These are phyloP conservation scores for Bovichtus variegatus DNA, from an alignment of 2,797 vertebrate genomes.

Conservation along the genomic window DNA sequence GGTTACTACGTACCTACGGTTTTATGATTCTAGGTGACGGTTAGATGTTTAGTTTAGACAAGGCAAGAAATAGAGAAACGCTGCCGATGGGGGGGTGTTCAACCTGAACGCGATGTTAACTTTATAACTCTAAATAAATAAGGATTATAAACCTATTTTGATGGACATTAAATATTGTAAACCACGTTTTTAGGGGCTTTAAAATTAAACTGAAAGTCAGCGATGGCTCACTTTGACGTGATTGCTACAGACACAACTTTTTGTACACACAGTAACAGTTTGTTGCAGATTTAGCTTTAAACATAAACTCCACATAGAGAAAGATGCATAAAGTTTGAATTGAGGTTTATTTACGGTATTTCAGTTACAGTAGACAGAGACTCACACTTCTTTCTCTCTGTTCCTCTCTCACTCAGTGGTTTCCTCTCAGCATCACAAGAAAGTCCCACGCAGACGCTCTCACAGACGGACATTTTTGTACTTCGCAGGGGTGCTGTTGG, in stretches of 20 bases:
- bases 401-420: slow-evolving; percentile 39
- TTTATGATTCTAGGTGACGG: neutral
- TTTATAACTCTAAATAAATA: neutral
- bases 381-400: slow-evolving; percentile 2
- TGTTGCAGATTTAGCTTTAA: neutral
- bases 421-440: slow-evolving; percentile 62
- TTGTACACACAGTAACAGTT: neutral
- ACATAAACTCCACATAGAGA: neutral
- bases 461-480: slow-evolving; percentile 62
- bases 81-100: neutral
- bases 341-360: neutral
- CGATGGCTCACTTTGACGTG: neutral
- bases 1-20: neutral
- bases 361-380: neutral
- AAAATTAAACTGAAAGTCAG: neutral
- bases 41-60: too few relatives aligned
- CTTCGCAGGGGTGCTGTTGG: slow-evolving; percentile 68
- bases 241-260: neutral
- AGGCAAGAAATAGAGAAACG: neutral
- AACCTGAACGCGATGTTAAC: neutral
- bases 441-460: slow-evolving; percentile 57
- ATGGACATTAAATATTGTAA: neutral
- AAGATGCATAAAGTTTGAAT: neutral
- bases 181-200: neutral
- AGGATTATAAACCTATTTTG: neutral